Conservation (phyloP, 2,113 vertebrate genomes). For the Cryptomyrus ogoouensis region DNA sequence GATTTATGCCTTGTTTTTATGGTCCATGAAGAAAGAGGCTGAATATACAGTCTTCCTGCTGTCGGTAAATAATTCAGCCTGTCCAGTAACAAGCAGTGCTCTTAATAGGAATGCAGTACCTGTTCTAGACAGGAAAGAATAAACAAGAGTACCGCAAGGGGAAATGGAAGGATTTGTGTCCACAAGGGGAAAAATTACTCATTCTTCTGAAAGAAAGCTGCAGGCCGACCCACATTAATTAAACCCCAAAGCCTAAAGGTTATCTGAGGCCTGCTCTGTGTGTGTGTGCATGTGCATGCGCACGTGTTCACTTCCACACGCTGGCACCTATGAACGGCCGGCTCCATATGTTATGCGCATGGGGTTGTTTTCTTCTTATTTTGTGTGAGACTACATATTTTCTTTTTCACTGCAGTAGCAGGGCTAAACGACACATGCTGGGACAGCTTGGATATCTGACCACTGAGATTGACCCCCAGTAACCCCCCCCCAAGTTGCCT, state of each 20-base stretch:
- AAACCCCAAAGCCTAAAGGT: constrained; percentile 73
- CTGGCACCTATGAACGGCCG: neutral
- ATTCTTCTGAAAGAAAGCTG: constrained; percentile 63
- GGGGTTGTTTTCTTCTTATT: neutral
- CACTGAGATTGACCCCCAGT: neutral
- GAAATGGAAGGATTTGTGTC: constrained; percentile 66
- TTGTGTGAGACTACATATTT: neutral
- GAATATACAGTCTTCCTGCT: constrained; percentile 38
- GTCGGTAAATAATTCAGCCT: constrained; percentile 71
- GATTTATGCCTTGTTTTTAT: constrained; percentile 50
- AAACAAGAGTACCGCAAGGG: constrained; percentile 55
- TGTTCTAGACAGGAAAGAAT: constrained; percentile 52
- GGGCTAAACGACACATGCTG: neutral
- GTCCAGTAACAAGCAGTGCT: constrained; percentile 60
- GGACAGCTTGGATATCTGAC: neutral
- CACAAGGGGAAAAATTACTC: constrained; percentile 62
- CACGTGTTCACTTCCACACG: neutral
- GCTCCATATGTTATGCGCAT: neutral
- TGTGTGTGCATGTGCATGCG: neutral
- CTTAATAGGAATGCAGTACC: constrained; percentile 66
- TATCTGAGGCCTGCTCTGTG: constrained; percentile 59
- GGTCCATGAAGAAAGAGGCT: constrained; percentile 27
- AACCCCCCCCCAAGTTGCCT: neutral
- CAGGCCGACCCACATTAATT: constrained; percentile 66
- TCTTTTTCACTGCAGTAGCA: neutral